Percentiles rank a stretch among this genome's conserved stretches.
These are phyloP conservation scores for Ormyrus pomaceus DNA, from an alignment of 2,888 invertebrate genomes.

Conservation along the genomic window DNA sequence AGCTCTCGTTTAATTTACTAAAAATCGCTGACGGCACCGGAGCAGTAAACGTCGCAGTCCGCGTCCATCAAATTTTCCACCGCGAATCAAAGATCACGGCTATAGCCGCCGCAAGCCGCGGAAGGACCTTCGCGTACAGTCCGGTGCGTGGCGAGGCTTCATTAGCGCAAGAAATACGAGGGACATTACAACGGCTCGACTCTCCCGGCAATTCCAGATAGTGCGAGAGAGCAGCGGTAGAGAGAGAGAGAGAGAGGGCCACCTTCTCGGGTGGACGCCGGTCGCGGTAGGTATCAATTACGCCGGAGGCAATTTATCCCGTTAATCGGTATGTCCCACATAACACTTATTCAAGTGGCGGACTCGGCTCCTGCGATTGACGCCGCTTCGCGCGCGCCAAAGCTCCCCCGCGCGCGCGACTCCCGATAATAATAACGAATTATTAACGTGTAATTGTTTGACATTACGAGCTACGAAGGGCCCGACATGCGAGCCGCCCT, in stretches of 20 bases:
- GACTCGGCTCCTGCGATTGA: too few relatives aligned
- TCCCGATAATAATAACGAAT: slow-evolving; percentile 63
- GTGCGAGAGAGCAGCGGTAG: background rate
- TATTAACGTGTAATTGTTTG: slow-evolving; percentile 70
- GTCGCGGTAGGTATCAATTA: slow-evolving; percentile 63
- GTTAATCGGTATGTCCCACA: slow-evolving; percentile 66
- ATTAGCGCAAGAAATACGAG: slow-evolving; percentile 44
- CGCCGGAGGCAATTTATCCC: slow-evolving; percentile 57
- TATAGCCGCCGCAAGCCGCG: too few relatives aligned
- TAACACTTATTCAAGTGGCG: slow-evolving; percentile 61
- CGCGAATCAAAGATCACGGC: too few relatives aligned
- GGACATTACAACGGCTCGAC: slow-evolving; percentile 34
- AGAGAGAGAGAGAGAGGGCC: background rate
- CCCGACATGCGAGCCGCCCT: background rate
- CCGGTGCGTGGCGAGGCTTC: slow-evolving; percentile 46
- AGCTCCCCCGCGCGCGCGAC: slow-evolving; percentile 16
- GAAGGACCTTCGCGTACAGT: background rate
- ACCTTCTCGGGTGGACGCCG: too few relatives aligned
- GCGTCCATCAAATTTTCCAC: too few relatives aligned
- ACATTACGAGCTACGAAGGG: slow-evolving; percentile 62
- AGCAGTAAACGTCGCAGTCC: too few relatives aligned
- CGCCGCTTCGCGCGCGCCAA: background rate
- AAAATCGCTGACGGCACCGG: too few relatives aligned
- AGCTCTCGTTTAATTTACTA: too few relatives aligned
- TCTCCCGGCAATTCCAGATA: too few relatives aligned